Percentiles rank a stretch among this genome's conserved stretches.
Conservation (phyloP, 2,888 invertebrate species). For the Helicoverpa assulta region DNA sequence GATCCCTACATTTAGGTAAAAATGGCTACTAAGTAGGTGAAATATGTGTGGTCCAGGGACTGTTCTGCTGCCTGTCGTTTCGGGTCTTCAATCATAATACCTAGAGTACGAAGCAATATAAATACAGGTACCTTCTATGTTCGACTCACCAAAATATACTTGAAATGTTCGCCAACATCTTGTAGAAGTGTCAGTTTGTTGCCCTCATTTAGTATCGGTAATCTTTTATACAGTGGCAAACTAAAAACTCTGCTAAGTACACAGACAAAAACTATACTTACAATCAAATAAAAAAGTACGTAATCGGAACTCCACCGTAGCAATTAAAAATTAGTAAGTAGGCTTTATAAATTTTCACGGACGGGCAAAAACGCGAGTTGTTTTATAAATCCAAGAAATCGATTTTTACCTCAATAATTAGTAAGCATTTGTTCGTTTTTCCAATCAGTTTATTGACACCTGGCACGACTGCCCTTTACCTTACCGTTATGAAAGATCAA, state of each 20-base stretch:
- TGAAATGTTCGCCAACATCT: neutral
- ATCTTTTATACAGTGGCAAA: slow-evolving; percentile 6
- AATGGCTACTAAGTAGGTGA: too few relatives aligned
- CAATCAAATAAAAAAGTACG: slow-evolving; percentile 21
- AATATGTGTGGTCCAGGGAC: too few relatives aligned
- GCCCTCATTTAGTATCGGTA: slow-evolving; percentile 14
- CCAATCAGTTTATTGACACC: slow-evolving; percentile 14
- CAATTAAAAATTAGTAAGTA: slow-evolving; percentile 34
- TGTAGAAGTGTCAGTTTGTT: slow-evolving; percentile 6
- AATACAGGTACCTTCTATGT: too few relatives aligned
- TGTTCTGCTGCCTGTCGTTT: too few relatives aligned
- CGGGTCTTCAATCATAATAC: too few relatives aligned
- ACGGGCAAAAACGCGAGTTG: slow-evolving; percentile 30
- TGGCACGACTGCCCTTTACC: slow-evolving; percentile 35
- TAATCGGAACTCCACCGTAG: slow-evolving; percentile 40
- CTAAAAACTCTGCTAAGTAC: slow-evolving; percentile 25
- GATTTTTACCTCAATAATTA: slow-evolving; percentile 41
- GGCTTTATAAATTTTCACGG: slow-evolving; percentile 18
- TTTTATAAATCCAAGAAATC: slow-evolving; percentile 41
- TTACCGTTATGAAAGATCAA: slow-evolving; percentile 52
- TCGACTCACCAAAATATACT: neutral
- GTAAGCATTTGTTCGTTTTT: slow-evolving; percentile 21
- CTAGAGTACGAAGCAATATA: too few relatives aligned
- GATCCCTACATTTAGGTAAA: too few relatives aligned
- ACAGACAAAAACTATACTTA: slow-evolving; percentile 11